Percentiles rank a stretch among this genome's conserved stretches.
These are phyloP conservation scores for Sclerodermus sp. DNA, from an alignment of 2,888 invertebrate species.

Conservation along the genomic window DNA sequence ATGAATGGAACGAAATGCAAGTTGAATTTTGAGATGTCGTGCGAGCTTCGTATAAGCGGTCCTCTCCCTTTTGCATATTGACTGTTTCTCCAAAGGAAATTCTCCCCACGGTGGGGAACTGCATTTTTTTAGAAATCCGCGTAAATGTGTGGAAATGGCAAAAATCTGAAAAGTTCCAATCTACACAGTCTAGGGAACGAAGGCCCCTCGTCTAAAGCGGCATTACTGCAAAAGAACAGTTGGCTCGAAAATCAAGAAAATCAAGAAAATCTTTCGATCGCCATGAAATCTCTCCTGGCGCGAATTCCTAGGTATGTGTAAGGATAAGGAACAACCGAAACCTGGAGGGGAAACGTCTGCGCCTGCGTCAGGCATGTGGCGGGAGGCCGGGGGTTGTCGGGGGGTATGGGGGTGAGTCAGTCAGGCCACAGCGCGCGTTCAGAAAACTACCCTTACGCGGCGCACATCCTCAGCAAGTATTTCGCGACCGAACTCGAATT, in stretches of 20 bases:
- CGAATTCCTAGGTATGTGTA: conserved; percentile 33
- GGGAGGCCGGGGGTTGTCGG: conserved; percentile 20
- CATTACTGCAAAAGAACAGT: background rate
- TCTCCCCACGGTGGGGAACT: too few relatives aligned
- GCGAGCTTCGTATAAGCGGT: too few relatives aligned
- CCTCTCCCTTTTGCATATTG: too few relatives aligned
- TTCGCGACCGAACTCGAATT: background rate
- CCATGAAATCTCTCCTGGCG: conserved; percentile 29
- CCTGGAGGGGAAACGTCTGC: conserved; percentile 16
- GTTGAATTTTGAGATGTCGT: too few relatives aligned
- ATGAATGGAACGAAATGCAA: too few relatives aligned
- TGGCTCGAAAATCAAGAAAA: background rate
- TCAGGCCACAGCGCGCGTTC: conserved; percentile 58
- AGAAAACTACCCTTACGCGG: conserved; percentile 54
- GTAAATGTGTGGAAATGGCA: too few relatives aligned
- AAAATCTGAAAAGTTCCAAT: background rate
- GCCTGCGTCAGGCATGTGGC: conserved; percentile 29
- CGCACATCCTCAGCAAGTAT: conserved; percentile 15
- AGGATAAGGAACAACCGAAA: conserved; percentile 3
- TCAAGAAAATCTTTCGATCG: conserved; percentile 18
- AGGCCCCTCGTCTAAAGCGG: too few relatives aligned
- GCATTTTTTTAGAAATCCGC: too few relatives aligned
- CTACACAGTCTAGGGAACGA: too few relatives aligned
- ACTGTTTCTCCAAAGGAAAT: too few relatives aligned
- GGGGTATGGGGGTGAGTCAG: conserved; percentile 55